Percentiles rank a stretch among this genome's conserved stretches.
phyloP scores from a whole-genome alignment of 2,888 invertebrate genomes.

The Norana najaformis region DNA sequence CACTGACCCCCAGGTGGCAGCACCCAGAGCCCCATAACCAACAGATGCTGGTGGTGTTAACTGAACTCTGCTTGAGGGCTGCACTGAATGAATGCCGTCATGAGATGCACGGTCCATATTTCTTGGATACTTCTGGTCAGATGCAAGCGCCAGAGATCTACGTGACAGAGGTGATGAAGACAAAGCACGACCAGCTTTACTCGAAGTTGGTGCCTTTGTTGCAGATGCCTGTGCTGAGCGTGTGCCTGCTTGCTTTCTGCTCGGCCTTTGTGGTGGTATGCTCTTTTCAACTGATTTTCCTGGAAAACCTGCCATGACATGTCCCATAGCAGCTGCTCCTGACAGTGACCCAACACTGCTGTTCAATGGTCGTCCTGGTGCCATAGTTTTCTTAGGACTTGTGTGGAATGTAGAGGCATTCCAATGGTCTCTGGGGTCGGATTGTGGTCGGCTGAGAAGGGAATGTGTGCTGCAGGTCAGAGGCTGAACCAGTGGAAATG shows the following conservation, averaged over 20 bases:
- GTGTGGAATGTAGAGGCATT: neutral
- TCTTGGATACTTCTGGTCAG: slow-evolving; percentile 1
- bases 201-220: neutral
- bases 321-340: neutral
- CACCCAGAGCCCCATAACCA: neutral
- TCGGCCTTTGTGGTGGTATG: neutral
- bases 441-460: neutral
- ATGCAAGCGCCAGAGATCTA: neutral
- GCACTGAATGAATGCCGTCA: neutral
- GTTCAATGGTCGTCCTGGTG: neutral
- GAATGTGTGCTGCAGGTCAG: slow-evolving; percentile 15
- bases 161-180: neutral
- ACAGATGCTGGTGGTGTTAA: neutral
- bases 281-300: neutral
- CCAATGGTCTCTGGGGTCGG: neutral
- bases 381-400: neutral
- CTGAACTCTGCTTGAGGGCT: neutral
- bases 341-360: neutral
- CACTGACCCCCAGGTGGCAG: neutral
- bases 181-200: neutral
- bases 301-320: neutral
- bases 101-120: neutral
- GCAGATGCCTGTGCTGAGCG: neutral
- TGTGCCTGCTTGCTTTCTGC: neutral
- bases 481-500: slow-evolving; percentile 20